Evolutionary conservation across 1,140 invertebrate species (phyloP), one percentile per base, ranked within the genome.

Genomic region (Idris sp.): DNA sequence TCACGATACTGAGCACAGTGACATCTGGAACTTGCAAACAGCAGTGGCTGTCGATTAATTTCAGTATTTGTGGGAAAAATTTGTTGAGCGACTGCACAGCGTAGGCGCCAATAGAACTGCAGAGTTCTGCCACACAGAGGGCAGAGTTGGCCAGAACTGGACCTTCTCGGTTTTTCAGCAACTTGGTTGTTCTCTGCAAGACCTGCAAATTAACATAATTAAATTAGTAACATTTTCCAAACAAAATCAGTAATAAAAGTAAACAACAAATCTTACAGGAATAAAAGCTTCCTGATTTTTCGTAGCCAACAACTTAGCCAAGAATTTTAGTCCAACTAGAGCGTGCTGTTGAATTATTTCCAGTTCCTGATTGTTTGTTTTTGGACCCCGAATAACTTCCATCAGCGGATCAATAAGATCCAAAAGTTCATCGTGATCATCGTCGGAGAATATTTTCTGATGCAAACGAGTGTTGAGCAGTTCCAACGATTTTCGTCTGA

Each of bases 401-500:
- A 93, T 78, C 9, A 97, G 79, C 0, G 90, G 88, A 0, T 89
- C 84, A 0, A 94, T 86, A 4, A 95, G 79, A 0, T 86, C 83
- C 8, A 89, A 88, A 9, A 94, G 78, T 40, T 91, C 76, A 2
- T 76, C 18, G 7, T 83, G 49, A 62, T 86, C 79, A 10, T 89
- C 81, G 9, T 86, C 79, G 36, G 91, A 90, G 68, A 91, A 92
- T 48, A 91, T 89, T 25, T 90, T 90, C 33, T 92, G 89, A 35
- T 93, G 91, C 2, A 98, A 85, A 83, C 96, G 93, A 10, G 89
- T 89, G 74, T 95, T 96, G 0, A 98, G 83, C 14, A 98, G 81
- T 77, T 97, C 96, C 84, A 97, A 89, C 0, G 93, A 91, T 83
- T 96, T 95, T 41, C 92, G 90, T 74, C 93, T 90, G 1, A 98